Base-by-base conservation (phyloP, 2,888 invertebrate genomes). In the Pyrocoelia pectoralis region DNA sequence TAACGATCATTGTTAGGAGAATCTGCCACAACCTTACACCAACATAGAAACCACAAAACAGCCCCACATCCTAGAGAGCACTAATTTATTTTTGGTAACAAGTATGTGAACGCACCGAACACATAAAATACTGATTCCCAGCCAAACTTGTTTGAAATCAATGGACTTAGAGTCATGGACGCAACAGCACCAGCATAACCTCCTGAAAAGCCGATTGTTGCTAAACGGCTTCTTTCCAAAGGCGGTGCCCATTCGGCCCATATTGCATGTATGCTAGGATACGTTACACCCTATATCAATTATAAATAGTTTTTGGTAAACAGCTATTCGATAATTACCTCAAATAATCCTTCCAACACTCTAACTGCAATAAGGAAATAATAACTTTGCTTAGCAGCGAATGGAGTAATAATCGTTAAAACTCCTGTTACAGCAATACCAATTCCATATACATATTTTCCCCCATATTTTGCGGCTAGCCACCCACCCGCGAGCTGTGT, bases 241-340 rank as follows among this genome's bases (percentile, higher is more conserved):
- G 89, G 88, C 1, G 94, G 94, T 9, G 93, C 90, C 94, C 94
- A 94, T 57, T 88, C 87, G 0, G 92, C 84, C 92, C 94, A 94
- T 18, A 94, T 87, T 0, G 93, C 92, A 77, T 94, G 93, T 67
- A 93, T 92, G 62, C 90, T 89, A 0, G 92, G 91, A 77, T 89
- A 91, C 0, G 90, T 90, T 1, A 91, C 90, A 3, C 92, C 91
- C 43, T 43, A 9, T 14, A 3, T 3, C 24, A 24, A 24, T 24
- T 24, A 6, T 24, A 24, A 24, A 24, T 6, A 3, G 3, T 5
- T 24, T 24, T 24, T n/a, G n/a, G n/a, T n/a, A n/a, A n/a, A n/a
- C n/a, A n/a, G n/a, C n/a, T n/a, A n/a, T n/a, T n/a, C n/a, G n/a
- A n/a, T 40, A 43, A 6, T 13, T 43, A 43, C 43, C 43, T 43